These are phyloP conservation scores for Spilosoma lubricipeda DNA, from an alignment of 2,888 invertebrate genomes.

Conservation along the genomic window DNA sequence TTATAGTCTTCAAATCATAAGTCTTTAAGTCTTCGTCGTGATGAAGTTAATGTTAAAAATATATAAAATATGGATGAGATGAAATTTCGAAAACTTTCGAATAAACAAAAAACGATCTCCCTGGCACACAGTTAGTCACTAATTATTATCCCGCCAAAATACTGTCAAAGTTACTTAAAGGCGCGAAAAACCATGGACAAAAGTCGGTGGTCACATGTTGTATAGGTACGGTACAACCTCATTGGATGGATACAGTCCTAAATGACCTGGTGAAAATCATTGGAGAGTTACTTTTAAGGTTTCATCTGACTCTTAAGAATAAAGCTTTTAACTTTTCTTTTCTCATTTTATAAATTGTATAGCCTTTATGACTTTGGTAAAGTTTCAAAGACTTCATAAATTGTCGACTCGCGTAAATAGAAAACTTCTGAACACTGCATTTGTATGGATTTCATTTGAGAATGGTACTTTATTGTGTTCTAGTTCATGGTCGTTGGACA, in stretches of 20 bases:
- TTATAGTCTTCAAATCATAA: too few species aligned
- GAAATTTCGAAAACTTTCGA: too few species aligned
- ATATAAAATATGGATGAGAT: too few species aligned
- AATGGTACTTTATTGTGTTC: neutral
- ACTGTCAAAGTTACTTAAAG: neutral
- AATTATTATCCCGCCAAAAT: neutral
- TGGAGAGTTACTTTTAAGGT: neutral
- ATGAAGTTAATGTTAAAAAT: too few species aligned
- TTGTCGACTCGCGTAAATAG: neutral
- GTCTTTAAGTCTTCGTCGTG: too few species aligned
- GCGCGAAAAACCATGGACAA: neutral
- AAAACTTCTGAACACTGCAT: neutral
- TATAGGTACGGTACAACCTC: too few species aligned
- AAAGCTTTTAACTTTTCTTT: slow-evolving; percentile 18
- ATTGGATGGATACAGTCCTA: too few species aligned
- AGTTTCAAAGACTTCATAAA: slow-evolving; percentile 1
- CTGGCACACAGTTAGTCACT: too few species aligned
- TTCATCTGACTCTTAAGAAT: neutral
- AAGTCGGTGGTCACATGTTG: neutral
- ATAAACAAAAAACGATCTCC: too few species aligned
- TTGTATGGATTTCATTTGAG: neutral
- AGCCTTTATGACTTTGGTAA: slow-evolving; percentile 23
- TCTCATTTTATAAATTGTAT: slow-evolving; percentile 25
- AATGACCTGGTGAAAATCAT: neutral
- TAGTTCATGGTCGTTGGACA: neutral